These are phyloP conservation scores for Tiliacea aurago DNA, from an alignment of 2,888 invertebrate species.

Conservation along the genomic window DNA sequence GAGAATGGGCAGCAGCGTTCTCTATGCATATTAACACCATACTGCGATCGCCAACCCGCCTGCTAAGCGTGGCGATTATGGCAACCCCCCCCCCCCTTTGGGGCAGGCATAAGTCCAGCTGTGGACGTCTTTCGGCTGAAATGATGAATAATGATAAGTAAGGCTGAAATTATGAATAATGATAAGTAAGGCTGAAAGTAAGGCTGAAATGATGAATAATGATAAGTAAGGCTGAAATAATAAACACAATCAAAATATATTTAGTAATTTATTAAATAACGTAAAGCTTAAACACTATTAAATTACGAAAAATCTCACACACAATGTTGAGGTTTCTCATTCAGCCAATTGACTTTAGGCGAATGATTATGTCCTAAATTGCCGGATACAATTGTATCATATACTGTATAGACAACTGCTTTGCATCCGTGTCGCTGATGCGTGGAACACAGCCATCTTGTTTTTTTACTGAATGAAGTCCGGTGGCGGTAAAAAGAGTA, in stretches of 20 bases:
- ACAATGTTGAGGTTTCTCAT: constrained; percentile 1
- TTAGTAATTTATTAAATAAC: background rate
- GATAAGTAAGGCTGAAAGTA: no score
- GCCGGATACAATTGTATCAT: constrained; percentile 1
- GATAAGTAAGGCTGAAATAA: background rate
- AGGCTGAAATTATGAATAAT: no score
- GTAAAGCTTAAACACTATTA: background rate
- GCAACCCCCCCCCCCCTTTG: no score
- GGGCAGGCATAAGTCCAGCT: no score
- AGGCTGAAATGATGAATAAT: no score
- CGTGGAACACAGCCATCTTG: constrained; percentile 39
- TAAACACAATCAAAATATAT: background rate
- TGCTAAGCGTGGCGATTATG: no score
- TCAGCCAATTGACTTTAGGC: constrained; percentile 24
- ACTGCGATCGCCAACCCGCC: no score
- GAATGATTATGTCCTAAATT: constrained; percentile 22
- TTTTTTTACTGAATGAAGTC: constrained; percentile 5
- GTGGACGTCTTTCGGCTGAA: no score
- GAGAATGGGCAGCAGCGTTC: no score
- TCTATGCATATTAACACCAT: no score
- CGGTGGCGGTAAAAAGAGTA: constrained; percentile 28
- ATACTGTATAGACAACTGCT: constrained; percentile 29
- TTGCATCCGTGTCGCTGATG: constrained; percentile 30
- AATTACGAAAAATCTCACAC: background rate
- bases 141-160: no score